Base-by-base conservation (phyloP, 2,888 invertebrate species). In the Bellardia pandia region DNA sequence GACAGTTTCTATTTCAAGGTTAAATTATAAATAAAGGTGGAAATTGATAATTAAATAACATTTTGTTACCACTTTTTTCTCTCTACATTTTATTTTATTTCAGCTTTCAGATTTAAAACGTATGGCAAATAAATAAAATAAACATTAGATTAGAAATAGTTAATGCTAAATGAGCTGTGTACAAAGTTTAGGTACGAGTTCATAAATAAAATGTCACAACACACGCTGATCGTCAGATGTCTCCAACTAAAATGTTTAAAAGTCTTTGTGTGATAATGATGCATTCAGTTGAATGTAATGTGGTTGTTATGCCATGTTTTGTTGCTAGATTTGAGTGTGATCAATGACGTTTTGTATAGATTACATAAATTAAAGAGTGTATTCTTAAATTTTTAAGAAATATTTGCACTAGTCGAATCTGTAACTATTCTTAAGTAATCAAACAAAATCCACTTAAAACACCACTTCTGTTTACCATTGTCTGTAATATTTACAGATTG, bases 1-100 rank as follows among this genome's bases (percentile, higher is more conserved):
- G 51, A 69, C n/a, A 80, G 56, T 69, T 75, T 85, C 16, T 62
- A 71, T 76, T 80, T 85, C 85, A 85, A 85, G 85, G 85, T 80
- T 75, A 85, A 30, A 76, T 56, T 56, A 45, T 56, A 64, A 75
- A 48, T 69, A 78, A 64, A 69, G 33, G 64, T 80, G 69, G 75
- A 80, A 80, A 69, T 85, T 74, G 66, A 79, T 85, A 78, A 79
- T 74, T 74, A 83, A 81, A 56, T 66, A 69, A 40, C 16, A 62
- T 37, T 66, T 77, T 72, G 62, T 71, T 77, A 77, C 56, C 69
- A 69, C 72, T 68, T 66, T 74, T 74, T 66, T 23, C 66, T 42
- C 9, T 53, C 13, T n/a, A 45, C 6, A 37, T 45, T 45, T 72
- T 53, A 60, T 79, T 56, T 51, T 69, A 16, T 51, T 14, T 13